phyloP scores from a whole-genome alignment of 2,888 invertebrate species.

The Epiblema foenella region DNA sequence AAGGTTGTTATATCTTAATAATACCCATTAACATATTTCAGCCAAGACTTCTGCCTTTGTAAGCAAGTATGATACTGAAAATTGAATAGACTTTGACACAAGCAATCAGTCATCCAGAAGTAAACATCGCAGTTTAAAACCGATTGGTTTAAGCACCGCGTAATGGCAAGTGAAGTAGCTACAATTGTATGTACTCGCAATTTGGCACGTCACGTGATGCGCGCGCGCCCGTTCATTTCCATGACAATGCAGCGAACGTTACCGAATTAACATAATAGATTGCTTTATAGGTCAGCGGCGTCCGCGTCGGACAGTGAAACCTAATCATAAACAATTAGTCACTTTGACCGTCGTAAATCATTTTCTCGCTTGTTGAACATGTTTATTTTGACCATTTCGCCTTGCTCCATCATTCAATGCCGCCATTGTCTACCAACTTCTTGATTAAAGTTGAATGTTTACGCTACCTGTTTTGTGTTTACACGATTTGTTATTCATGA shows the following conservation, averaged over 20 bases:
- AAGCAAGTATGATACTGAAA: neutral
- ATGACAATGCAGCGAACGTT: conserved; percentile 71
- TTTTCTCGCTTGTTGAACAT: conserved; percentile 35
- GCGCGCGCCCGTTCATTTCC: conserved; percentile 57
- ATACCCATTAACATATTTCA: conserved; percentile 2
- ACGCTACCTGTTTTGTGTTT: conserved; percentile 34
- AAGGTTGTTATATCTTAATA: neutral
- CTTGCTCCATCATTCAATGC: conserved; percentile 30
- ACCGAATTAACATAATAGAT: conserved; percentile 73
- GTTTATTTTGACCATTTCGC: conserved; percentile 30
- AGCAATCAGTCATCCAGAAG: conserved; percentile 13
- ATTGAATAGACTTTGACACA: neutral
- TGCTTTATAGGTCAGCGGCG: conserved; percentile 66
- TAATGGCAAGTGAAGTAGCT: conserved; percentile 24
- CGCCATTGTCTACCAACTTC: conserved; percentile 30
- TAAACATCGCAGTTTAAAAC: conserved; percentile 38
- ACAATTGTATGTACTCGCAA: conserved; percentile 34
- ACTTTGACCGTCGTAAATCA: conserved; percentile 44
- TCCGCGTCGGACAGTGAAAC: conserved; percentile 39
- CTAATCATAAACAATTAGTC: conserved; percentile 46
- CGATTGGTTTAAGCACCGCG: conserved; percentile 27
- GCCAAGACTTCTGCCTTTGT: neutral
- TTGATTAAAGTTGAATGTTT: conserved; percentile 30
- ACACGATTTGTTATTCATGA: neutral
- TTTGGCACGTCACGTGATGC: conserved; percentile 35